Base-by-base conservation (phyloP, 1,140 invertebrate genomes). In the Drosophila tsacasi region DNA sequence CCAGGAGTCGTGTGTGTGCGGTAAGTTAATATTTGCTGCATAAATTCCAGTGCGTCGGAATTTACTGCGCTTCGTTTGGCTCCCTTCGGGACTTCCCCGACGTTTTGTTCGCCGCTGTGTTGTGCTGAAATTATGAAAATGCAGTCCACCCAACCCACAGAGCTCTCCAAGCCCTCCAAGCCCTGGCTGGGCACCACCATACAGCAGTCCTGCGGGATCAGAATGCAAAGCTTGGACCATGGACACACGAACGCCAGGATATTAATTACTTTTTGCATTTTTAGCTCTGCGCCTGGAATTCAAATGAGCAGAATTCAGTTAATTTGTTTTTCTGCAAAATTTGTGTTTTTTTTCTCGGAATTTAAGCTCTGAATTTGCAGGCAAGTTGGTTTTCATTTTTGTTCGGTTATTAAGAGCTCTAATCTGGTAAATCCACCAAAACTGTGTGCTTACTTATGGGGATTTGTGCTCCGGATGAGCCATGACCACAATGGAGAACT, bases 21-120 rank as follows among this genome's bases (percentile, higher is more conserved):
- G 86, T 77, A 89, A 89, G 85, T 89, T 90, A 89, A 89, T 89
- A 89, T 89, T 89, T 89, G 86, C 85, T 79, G 85, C 85, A 90
- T 90, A 90, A 90, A 89, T 89, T 89, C 85, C 84, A 90, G 50
- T 49, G 78, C 84, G 83, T 83, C 80, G 84, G 85, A 89, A 87
- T 87, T 89, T 84, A 47, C 77, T 78, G 77, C 77, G 74, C 77
- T 90, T 67, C 77, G 81, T 81, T 81, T 81, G 39, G 50, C 23
- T 32, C n/a, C 25, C 21, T 32, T 60, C 8, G 39, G 39, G 46
- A 37, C 64, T 59, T 67, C 58, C 62, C 82, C 72, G 52, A 75
- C 80, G 39, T 73, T 49, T 44, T 63, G 42, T 61, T 89, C 58
- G 73, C 78, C 71, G 76, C 83, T 89, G 74, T 89, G 74, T 90